Evolutionary conservation across 2,888 invertebrate species (phyloP), one percentile per base, ranked within the genome.

Genomic region (Teinopalpus imperialis): DNA sequence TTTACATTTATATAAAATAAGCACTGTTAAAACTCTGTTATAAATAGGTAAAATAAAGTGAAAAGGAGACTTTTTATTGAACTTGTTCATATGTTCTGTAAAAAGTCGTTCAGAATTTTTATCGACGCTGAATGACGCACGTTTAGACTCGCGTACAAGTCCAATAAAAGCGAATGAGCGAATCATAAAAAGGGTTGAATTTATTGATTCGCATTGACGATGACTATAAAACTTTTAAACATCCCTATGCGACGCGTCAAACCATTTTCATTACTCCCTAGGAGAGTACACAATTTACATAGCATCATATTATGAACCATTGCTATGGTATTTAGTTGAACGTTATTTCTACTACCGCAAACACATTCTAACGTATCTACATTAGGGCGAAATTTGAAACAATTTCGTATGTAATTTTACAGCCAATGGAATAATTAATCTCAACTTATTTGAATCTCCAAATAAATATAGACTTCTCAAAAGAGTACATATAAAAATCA

Each of bases 171-270:
- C 65, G 73, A 82, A 85, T 78, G 82, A 74, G 74, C 72, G 74
- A 77, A 79, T 81, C 80, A 72, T 85, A 85, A 83, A 85, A 82
- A 74, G 81, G 81, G 81, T 81, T 82, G 76, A 82, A 83, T 85
- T 82, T 83, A 86, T 85, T 82, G 81, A 83, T 81, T 82, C 76
- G 60, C 73, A 81, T 80, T 77, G 80, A 74, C 76, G 70, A 80
- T 75, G 74, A 74, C 74, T 68, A 52, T 48, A 52, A 49, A 36
- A 39, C 56, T 59, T 54, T 54, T 58, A 56, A 63, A 62, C 59
- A 59, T 43, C 52, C 54, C 43, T 30, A 18, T 29, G 49, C 43
- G 48, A 43, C 44, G 49, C 47, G 48, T 37, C 36, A 32, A 12
- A 20, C 24, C 31, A 18, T 40, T 35, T 29, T 3, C 35, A 37